Percentiles rank a stretch among this genome's conserved stretches.
Conservation (phyloP, 2,113 vertebrate genomes). For the Nyctibius bracteatus region DNA sequence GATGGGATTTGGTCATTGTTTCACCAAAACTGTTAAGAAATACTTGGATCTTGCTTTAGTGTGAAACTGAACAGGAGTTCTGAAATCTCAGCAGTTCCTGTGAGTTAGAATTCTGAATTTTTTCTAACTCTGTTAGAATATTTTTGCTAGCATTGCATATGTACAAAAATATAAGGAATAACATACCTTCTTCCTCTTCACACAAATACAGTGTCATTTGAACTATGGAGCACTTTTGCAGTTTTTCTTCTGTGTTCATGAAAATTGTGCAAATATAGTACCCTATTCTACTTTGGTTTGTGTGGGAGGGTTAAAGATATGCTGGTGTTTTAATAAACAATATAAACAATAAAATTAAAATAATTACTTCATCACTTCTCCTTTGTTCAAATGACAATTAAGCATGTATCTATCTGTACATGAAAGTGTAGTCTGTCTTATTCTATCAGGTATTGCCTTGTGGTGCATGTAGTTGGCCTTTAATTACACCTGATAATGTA, state of each 20-base stretch:
- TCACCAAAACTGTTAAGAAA: background rate
- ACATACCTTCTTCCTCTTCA: background rate
- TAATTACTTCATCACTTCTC: background rate
- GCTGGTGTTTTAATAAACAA: background rate
- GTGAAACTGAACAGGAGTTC: background rate
- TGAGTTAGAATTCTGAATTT: background rate
- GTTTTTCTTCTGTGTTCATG: background rate
- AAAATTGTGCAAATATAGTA: background rate
- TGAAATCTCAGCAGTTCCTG: background rate
- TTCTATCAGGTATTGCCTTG: background rate
- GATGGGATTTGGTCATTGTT: background rate
- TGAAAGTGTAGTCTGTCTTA: background rate
- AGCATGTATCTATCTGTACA: background rate
- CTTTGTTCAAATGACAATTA: background rate
- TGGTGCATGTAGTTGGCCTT: background rate
- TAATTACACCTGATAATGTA: background rate
- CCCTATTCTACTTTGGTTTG: background rate
- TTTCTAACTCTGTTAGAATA: background rate
- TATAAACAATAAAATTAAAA: no score
- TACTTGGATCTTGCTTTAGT: background rate
- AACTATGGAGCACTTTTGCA: background rate
- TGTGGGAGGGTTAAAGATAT: background rate
- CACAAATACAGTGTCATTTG: background rate
- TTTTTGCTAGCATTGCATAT: background rate
- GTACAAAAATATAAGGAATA: background rate